phyloP scores from a whole-genome alignment of 2,888 invertebrate genomes.

The Drosophila neutralis region DNA sequence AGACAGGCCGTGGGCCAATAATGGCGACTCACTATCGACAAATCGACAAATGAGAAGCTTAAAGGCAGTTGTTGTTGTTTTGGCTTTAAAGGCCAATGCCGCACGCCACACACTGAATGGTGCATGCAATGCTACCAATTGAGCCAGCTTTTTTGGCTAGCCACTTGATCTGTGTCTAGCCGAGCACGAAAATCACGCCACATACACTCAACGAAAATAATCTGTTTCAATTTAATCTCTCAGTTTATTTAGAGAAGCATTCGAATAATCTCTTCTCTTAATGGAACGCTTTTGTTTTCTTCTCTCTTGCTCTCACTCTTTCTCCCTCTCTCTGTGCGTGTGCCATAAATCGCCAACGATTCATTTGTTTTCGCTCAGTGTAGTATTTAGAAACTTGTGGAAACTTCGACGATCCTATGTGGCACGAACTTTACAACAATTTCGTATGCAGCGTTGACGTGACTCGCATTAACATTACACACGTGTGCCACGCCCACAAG shows the following conservation, averaged over 20 bases:
- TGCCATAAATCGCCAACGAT: background rate
- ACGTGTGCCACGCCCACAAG: conserved; percentile 58
- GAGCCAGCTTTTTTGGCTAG: conserved; percentile 41
- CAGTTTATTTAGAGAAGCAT: background rate
- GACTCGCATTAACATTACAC: conserved; percentile 76
- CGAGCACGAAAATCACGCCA: background rate
- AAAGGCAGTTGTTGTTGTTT: conserved; percentile 20
- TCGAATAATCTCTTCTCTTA: background rate
- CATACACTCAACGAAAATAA: conserved; percentile 13
- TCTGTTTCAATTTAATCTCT: background rate
- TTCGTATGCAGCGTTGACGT: conserved; percentile 78
- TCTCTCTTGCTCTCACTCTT: background rate
- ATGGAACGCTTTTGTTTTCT: background rate
- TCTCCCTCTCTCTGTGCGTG: background rate
- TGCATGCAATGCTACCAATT: conserved; percentile 57
- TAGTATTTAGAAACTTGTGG: conserved; percentile 37
- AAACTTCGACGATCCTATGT: conserved; percentile 25
- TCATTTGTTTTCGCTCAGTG: conserved; percentile 1
- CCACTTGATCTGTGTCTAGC: conserved; percentile 17
- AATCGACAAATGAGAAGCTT: conserved; percentile 34
- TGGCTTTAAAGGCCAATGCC: conserved; percentile 66
- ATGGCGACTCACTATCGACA: conserved; percentile 37
- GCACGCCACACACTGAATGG: conserved; percentile 39
- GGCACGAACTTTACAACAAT: conserved; percentile 60
- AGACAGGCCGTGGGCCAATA: conserved; percentile 41